Base-by-base conservation (phyloP, 2,113 vertebrate species). In the Aptenodytes patagonicus region DNA sequence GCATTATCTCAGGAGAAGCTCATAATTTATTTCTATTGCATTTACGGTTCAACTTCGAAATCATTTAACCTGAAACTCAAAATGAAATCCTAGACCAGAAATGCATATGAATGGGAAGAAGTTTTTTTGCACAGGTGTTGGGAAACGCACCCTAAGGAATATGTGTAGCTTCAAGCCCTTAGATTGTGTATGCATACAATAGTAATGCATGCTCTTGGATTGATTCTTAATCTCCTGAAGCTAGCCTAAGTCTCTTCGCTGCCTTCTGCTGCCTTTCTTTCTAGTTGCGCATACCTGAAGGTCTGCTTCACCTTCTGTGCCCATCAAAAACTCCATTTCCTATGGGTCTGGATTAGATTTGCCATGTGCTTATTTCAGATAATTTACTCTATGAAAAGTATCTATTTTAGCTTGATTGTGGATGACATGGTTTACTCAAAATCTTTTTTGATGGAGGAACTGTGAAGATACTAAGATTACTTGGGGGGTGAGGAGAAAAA, bases 131-230 rank as follows among this genome's bases (percentile, higher is more conserved):
- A 9, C 52, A 16, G 17, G 11, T 0, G 0, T 10, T 24, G 36
- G 42, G 46, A 31, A 57, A 16, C 9, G 10, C 15, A 12, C 28
- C 28, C 17, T 14, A 8, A 52, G 79, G 29, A 69, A 5, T 1
- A 4, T 1, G 13, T 0, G 5, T n/a, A 22, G 28, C 11, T 52
- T 29, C 8, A 5, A 38, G 32, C 65, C 34, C 4, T n/a, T 4
- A 1, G 32, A 3, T 2, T 16, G 31, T 8, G 20, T 26, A 9
- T 4, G 0, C 3, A 0, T 28, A 3, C 14, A 7, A 2, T 19
- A 19, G 52, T 5, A 3, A 9, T 1, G 24, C 4, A 2, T 42
- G 11, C 64, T 24, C 40, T 21, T 44, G 42, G 47, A 5, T 10
- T 10, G 42, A 4, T 25, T 14, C 29, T 17, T 26, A 3, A 11